These are phyloP conservation scores for Megamerina dolium DNA, from an alignment of 2,888 invertebrate genomes.

Conservation along the genomic window DNA sequence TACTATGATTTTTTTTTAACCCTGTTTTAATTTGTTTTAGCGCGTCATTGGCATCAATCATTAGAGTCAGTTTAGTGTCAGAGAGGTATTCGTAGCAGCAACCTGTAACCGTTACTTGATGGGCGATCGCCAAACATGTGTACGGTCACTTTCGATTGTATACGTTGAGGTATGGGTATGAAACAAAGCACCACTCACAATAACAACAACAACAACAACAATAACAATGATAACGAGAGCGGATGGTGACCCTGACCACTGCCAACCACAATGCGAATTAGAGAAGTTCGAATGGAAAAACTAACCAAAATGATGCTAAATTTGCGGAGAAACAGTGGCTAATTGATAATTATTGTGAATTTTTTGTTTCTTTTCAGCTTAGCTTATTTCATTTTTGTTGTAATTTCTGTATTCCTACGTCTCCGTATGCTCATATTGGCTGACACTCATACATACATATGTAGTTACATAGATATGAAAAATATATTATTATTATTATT, in stretches of 20 bases:
- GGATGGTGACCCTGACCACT: conserved; percentile 19
- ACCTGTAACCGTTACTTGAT: conserved; percentile 1
- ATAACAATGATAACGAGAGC: too few relatives aligned
- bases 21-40: too few relatives aligned
- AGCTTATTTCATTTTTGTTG: not conserved
- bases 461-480: not conserved
- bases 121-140: not conserved
- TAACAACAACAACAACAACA: not conserved
- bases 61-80: too few relatives aligned
- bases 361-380: not conserved
- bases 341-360: conserved; percentile 36
- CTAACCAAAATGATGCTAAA: conserved; percentile 39
- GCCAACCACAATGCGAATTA: too few relatives aligned
- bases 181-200: not conserved
- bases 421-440: not conserved
- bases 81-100: not conserved
- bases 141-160: conserved; percentile 18
- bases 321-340: conserved; percentile 42
- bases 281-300: too few relatives aligned
- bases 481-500: too few relatives aligned
- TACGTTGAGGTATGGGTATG: too few relatives aligned
- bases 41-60: too few relatives aligned
- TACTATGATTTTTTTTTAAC: too few relatives aligned
- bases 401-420: not conserved
- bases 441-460: not conserved